phyloP scores from a whole-genome alignment of 1,140 invertebrate genomes.

The Drosophila nebulosa region DNA sequence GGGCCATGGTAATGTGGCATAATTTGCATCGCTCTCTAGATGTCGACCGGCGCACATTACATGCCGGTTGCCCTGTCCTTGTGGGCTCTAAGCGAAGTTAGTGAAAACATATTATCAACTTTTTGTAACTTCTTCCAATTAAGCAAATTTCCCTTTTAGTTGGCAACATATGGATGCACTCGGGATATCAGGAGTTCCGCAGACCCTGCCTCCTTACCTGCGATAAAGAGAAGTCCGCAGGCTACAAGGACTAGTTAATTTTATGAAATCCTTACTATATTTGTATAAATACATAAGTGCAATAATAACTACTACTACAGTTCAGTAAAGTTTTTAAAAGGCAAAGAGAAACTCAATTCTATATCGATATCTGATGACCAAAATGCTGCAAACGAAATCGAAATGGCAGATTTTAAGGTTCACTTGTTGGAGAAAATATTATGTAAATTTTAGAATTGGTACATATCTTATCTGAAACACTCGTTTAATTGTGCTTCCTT shows the following conservation, averaged over 20 bases:
- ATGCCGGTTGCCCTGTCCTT: constrained; percentile 98
- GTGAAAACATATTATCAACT: background rate
- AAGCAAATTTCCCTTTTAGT: constrained; percentile 32
- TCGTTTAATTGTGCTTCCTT: too few species aligned
- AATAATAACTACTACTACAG: background rate
- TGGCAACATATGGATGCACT: constrained; percentile 66
- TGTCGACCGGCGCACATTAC: constrained; percentile 93
- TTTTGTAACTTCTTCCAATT: background rate
- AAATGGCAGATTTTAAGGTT: too few species aligned
- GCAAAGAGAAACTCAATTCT: too few species aligned
- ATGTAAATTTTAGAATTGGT: too few species aligned
- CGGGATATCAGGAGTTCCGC: constrained; percentile 53
- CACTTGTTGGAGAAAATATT: too few species aligned
- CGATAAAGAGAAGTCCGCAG: constrained; percentile 34
- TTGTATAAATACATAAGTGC: constrained; percentile 21
- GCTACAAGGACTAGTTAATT: background rate
- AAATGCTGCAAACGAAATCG: too few species aligned
- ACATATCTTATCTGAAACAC: too few species aligned
- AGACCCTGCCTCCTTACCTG: constrained; percentile 54
- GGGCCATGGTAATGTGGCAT: constrained; percentile 96
- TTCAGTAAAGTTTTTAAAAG: too few species aligned
- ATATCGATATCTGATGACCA: too few species aligned
- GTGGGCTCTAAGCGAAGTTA: constrained; percentile 95
- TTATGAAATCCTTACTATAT: background rate
- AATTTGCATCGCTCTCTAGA: constrained; percentile 95